These are phyloP conservation scores for Cydia fagiglandana DNA, from an alignment of 1,140 invertebrate genomes.

Conservation along the genomic window DNA sequence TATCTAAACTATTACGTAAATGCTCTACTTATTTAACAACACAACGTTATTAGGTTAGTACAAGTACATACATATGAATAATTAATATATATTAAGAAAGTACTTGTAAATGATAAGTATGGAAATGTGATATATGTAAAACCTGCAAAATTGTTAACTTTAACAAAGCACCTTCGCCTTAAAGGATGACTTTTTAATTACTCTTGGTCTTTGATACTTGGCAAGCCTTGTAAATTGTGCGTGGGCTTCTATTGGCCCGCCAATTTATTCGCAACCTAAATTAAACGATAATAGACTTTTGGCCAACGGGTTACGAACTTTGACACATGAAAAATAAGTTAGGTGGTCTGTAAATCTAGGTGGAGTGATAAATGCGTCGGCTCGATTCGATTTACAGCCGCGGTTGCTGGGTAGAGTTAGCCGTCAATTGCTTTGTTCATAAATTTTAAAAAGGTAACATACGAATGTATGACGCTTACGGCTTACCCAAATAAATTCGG, in stretches of 20 bases:
- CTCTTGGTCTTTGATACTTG: constrained; percentile 1
- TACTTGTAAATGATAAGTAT: too few relatives aligned
- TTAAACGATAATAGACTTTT: constrained; percentile 14
- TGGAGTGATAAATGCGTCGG: constrained; percentile 22
- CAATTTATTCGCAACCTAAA: not conserved
- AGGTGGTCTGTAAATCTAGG: constrained; percentile 2
- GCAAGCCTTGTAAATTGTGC: constrained; percentile 9
- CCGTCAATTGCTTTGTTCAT: constrained; percentile 18
- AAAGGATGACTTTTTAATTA: not conserved
- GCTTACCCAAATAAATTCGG: not conserved
- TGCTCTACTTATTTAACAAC: too few relatives aligned
- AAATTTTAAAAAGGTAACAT: constrained; percentile 26
- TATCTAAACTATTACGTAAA: too few relatives aligned
- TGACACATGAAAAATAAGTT: not conserved
- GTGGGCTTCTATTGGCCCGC: not conserved
- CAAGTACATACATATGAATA: too few relatives aligned
- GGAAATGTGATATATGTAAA: too few relatives aligned
- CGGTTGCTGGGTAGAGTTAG: constrained; percentile 13
- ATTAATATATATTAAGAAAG: too few relatives aligned
- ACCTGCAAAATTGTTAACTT: not conserved
- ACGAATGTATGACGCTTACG: not conserved
- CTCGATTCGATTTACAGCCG: constrained; percentile 28
- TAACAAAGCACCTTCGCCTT: not conserved
- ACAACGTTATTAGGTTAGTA: too few relatives aligned
- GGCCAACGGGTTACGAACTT: not conserved